Evolutionary conservation across 2,797 vertebrate species (phyloP).

Genomic region (Hemitrygon akajei): DNA sequence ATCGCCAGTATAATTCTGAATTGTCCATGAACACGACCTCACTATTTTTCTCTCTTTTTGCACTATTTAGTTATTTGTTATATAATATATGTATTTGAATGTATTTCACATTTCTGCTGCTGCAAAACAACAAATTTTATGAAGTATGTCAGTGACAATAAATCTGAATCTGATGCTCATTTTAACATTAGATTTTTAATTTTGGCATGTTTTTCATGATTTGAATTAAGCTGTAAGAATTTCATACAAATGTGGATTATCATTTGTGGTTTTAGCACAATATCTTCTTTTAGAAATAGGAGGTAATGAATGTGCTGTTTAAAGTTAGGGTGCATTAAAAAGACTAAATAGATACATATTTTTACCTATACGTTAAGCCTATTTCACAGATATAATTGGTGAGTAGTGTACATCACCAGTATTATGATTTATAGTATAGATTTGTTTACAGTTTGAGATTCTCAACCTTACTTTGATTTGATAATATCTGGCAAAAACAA

Average conservation of each 20-base stretch:
- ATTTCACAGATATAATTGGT: too few species aligned
- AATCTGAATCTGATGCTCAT: too few species aligned
- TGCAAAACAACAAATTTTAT: too few species aligned
- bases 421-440: not conserved
- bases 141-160: too few species aligned
- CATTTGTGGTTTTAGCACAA: not conserved
- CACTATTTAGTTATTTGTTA: too few species aligned
- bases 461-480: not conserved
- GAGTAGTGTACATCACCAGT: not conserved
- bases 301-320: not conserved
- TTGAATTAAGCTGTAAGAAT: not conserved
- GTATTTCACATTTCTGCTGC: too few species aligned
- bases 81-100: too few species aligned
- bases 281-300: not conserved
- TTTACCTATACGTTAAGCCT: not conserved
- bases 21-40: too few species aligned
- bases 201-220: not conserved
- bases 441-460: conserved; percentile 21
- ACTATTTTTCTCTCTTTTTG: too few species aligned
- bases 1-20: too few species aligned
- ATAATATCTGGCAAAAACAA: not conserved
- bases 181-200: not conserved
- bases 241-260: not conserved
- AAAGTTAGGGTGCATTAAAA: not conserved
- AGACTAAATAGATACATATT: not conserved